Percentiles rank a stretch among this genome's conserved stretches.
Evolutionary conservation across 2,797 vertebrate genomes (phyloP).

Genomic region (Craterocephalus amniculus): DNA sequence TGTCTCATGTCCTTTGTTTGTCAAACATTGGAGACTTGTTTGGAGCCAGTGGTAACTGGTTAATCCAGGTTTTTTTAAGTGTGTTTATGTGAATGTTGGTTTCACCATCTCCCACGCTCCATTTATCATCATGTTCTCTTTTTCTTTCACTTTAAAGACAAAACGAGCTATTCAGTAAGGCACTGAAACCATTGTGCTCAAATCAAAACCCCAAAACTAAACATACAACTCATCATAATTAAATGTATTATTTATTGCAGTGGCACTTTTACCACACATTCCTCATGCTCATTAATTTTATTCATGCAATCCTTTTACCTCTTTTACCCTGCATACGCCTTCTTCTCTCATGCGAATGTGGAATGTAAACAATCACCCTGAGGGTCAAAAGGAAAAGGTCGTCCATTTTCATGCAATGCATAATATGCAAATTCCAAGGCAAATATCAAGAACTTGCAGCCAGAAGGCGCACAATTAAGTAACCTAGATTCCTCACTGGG

Average conservation of each 20-base stretch:
- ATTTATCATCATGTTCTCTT: slow-evolving; percentile 14
- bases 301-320: slow-evolving; percentile 6
- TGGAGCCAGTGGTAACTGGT: slow-evolving; percentile 49
- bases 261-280: slow-evolving; percentile 22
- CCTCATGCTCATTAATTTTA: slow-evolving; percentile 22
- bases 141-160: slow-evolving; percentile 18
- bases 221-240: slow-evolving; percentile 28
- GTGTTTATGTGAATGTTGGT: slow-evolving; percentile 22
- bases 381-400: slow-evolving; percentile 69
- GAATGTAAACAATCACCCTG: slow-evolving; percentile 59
- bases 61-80: slow-evolving; percentile 41
- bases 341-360: slow-evolving; percentile 37
- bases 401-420: slow-evolving; percentile 54
- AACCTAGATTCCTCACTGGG: slow-evolving; percentile 21
- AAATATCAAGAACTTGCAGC: slow-evolving; percentile 53
- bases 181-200: slow-evolving; percentile 20
- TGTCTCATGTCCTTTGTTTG: slow-evolving; percentile 12
- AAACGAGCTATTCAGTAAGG: slow-evolving; percentile 6
- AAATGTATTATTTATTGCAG: slow-evolving; percentile 44
- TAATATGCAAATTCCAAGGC: slow-evolving; percentile 66
- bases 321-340: slow-evolving; percentile 3
- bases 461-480: slow-evolving; percentile 33
- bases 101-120: slow-evolving; percentile 35
- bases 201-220: slow-evolving; percentile 17
- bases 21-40: slow-evolving; percentile 37